Evolutionary conservation across 2,113 vertebrate genomes (phyloP).

Genomic region (Sisor rabdophorus): DNA sequence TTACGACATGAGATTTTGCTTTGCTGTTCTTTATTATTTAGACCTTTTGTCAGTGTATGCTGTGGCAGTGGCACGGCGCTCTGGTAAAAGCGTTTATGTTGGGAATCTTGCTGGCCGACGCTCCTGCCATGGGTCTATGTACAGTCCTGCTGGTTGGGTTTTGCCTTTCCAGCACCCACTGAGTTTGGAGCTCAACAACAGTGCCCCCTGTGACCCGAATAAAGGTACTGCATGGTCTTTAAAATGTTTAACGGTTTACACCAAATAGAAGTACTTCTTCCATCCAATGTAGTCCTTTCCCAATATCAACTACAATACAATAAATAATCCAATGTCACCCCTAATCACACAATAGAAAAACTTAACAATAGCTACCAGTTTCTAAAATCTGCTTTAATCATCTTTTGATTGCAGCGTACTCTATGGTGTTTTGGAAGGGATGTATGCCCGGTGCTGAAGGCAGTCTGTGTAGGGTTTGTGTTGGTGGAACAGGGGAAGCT

Average conservation of each 20-base stretch:
- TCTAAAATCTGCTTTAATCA: not conserved
- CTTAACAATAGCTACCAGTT: not conserved
- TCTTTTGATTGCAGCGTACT: constrained; percentile 68
- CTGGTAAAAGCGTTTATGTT: constrained; percentile 68
- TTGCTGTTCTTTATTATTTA: constrained; percentile 50
- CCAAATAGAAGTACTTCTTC: not conserved
- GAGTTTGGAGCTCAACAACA: constrained; percentile 61
- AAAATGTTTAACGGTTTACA: not conserved
- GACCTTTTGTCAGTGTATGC: constrained; percentile 69
- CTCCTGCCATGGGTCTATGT: constrained; percentile 80
- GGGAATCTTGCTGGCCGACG: constrained; percentile 73
- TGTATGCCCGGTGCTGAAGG: constrained; percentile 81
- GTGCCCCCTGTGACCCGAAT: constrained; percentile 69
- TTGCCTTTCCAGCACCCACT: constrained; percentile 70
- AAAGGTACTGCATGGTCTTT: constrained; percentile 64
- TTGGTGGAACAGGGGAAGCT: constrained; percentile 75
- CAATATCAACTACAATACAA: not conserved
- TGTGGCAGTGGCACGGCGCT: constrained; percentile 75
- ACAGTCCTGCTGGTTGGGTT: constrained; percentile 85
- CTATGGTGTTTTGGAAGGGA: constrained; percentile 82
- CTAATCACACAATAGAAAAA: not conserved
- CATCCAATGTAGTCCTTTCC: not conserved
- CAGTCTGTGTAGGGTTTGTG: constrained; percentile 83
- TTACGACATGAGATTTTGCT: not conserved
- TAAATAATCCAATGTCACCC: too few species aligned